Evolutionary conservation across 2,113 vertebrate genomes (phyloP).

Genomic region (Seriola rivoliana): DNA sequence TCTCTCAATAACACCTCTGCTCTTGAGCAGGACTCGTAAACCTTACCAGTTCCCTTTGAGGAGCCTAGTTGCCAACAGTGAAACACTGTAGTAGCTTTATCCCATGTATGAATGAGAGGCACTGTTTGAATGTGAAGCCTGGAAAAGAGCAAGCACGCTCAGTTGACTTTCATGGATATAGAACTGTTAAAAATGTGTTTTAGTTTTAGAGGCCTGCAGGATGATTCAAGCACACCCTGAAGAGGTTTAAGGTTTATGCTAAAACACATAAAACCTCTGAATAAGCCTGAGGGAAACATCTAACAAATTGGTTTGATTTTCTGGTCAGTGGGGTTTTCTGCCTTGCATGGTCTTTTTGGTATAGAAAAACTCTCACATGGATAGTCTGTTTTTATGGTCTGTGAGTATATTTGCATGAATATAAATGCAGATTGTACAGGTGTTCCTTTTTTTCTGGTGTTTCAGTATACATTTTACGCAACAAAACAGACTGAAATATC

Average conservation of each 20-base stretch:
- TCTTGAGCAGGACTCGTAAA: conserved; percentile 39
- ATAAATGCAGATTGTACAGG: background rate
- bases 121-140: conserved; percentile 53
- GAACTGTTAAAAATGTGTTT: conserved; percentile 42
- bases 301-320: conserved; percentile 27
- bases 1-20: conserved; percentile 34
- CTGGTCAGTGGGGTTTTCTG: background rate
- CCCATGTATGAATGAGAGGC: conserved; percentile 60
- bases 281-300: background rate
- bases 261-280: conserved; percentile 46
- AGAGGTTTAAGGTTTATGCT: conserved; percentile 40
- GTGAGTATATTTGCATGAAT: background rate
- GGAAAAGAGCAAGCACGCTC: conserved; percentile 26
- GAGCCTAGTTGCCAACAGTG: conserved; percentile 40
- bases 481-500: no score
- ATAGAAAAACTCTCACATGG: background rate
- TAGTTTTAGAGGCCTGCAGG: conserved; percentile 39
- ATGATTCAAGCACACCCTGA: conserved; percentile 29
- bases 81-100: conserved; percentile 47
- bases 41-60: conserved; percentile 27
- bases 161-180: conserved; percentile 39
- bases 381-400: background rate
- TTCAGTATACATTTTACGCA: no score
- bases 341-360: conserved; percentile 10
- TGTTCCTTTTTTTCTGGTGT: background rate